Base-by-base conservation (phyloP, 2,888 invertebrate species). In the Latrodectus elegans region DNA sequence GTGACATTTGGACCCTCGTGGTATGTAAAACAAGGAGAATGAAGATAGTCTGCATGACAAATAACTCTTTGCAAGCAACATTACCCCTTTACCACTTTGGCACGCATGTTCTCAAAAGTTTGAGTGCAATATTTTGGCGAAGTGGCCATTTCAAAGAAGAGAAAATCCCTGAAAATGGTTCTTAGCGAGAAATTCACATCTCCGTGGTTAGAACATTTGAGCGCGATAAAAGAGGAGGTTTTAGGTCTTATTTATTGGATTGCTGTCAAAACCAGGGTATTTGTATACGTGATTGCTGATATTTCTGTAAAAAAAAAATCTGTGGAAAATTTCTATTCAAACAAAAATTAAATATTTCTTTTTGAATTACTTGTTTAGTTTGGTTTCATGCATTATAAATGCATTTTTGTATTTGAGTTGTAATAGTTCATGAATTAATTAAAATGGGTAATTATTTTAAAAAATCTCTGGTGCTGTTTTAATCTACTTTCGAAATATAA, bases 91-190 rank as follows among this genome's bases (percentile, higher is more conserved):
- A 77, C 77, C 68, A 68, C 77, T 77, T 65, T 76, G 76, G 65
- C 76, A 60, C 60, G 51, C 76, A 65, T 74, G 74, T 60, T 65
- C 76, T 17, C 51, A 38, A 60, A 60, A 80, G 71, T 80, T 72
- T 51, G 71, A 60, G 72, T 49, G 78, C 80, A 71, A 80, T 80
- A 80, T 80, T 80, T 80, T 64, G 60, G 80, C 72, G 80, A 80
- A 80, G 71, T 64, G 72, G 64, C 80, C 72, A 64, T 80, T 72
- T 17, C 80, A 80, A 15, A 70, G 64, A 65, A 80, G 60, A 70
- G 80, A 55, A 55, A 80, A 72, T 51, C 71, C 72, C 72, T 80
- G 80, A 55, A 64, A 80, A 72, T 51, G 55, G 60, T 80, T 80
- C 80, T 72, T 70, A 51, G 53, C 76, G 65, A 64, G 64, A 76